Evolutionary conservation across 2,113 vertebrate genomes (phyloP).

Genomic region (Melanostigma gelatinosum): DNA sequence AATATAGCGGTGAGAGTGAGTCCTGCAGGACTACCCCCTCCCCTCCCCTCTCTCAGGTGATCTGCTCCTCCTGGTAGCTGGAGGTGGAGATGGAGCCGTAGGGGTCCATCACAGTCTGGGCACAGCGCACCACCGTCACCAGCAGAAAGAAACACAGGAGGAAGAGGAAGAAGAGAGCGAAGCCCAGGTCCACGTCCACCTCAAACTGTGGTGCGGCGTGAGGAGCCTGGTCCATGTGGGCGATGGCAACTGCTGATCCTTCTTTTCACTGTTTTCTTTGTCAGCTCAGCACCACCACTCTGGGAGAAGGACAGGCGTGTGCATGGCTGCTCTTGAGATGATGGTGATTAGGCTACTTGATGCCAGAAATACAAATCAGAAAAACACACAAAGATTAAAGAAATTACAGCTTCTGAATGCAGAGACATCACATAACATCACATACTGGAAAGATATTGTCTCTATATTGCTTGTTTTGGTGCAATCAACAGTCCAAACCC

Average conservation of each 20-base stretch:
- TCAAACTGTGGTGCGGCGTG: constrained; percentile 55
- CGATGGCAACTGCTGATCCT: neutral
- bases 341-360: neutral
- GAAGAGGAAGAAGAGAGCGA: constrained; percentile 84
- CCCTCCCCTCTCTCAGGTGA: constrained; percentile 67
- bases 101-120: constrained; percentile 85
- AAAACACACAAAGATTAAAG: constrained; percentile 2
- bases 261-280: neutral
- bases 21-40: neutral
- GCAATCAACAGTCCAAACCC: neutral
- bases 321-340: neutral
- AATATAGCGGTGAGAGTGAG: neutral
- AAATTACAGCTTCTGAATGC: neutral
- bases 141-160: constrained; percentile 84
- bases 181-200: constrained; percentile 85
- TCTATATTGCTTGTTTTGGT: neutral
- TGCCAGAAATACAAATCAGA: constrained; percentile 1
- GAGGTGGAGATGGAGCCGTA: constrained; percentile 86
- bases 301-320: neutral
- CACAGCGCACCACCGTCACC: constrained; percentile 83
- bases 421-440: neutral
- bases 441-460: neutral
- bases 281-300: constrained; percentile 14
- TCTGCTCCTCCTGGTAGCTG: constrained; percentile 87
- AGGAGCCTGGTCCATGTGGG: constrained; percentile 74